Evolutionary conservation across 2,797 vertebrate genomes (phyloP).

Genomic region (Myotis daubentonii): DNA sequence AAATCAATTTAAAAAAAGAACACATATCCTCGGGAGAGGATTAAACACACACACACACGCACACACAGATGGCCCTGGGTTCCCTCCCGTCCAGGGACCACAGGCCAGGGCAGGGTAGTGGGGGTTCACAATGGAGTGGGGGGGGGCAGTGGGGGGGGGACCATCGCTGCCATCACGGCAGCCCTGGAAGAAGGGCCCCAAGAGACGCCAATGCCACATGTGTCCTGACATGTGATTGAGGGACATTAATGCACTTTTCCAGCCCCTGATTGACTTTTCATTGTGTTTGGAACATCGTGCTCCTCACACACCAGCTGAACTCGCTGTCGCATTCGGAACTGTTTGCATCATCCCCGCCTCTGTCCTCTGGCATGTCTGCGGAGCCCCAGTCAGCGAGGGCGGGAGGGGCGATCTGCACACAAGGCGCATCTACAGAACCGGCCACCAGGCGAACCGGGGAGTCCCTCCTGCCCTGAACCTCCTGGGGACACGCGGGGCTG

Average conservation of each 20-base stretch:
- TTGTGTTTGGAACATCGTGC: conserved; percentile 66
- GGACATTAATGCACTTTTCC: conserved; percentile 37
- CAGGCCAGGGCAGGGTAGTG: fast-evolving
- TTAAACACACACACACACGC: neutral
- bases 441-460: neutral
- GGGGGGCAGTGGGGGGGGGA: neutral
- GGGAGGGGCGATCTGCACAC: neutral
- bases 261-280: conserved; percentile 53
- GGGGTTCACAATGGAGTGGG: neutral
- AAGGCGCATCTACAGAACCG: neutral
- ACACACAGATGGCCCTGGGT: neutral
- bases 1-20: neutral
- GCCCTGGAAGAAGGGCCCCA: conserved; percentile 35
- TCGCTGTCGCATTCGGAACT: neutral
- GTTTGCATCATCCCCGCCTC: neutral
- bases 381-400: neutral
- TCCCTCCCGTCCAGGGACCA: neutral
- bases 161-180: neutral
- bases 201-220: conserved; percentile 26
- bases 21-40: neutral
- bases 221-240: neutral
- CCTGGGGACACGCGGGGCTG: neutral
- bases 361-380: neutral
- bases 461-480: neutral
- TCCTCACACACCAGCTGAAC: conserved; percentile 9